Evolutionary conservation across 2,888 invertebrate genomes (phyloP).

Genomic region (Orthosia gothica): DNA sequence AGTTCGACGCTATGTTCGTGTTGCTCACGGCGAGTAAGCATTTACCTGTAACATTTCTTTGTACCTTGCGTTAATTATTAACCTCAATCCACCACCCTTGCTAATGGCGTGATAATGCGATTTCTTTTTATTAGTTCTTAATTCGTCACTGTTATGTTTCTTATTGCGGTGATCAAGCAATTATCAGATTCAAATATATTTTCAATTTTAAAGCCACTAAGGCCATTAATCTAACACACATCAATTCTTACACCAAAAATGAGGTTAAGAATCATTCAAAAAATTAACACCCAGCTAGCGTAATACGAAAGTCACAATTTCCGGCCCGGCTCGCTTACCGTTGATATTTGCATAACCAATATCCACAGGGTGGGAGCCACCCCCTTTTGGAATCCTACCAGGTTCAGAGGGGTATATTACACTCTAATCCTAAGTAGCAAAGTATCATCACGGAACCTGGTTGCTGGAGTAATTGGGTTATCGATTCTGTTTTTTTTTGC

Average conservation of each 20-base stretch:
- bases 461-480: background rate
- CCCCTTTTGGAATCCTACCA: conserved; percentile 40
- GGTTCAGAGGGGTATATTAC: conserved; percentile 38
- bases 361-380: conserved; percentile 56
- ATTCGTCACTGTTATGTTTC: too few relatives aligned
- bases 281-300: conserved; percentile 54
- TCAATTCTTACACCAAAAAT: conserved; percentile 16
- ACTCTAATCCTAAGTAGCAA: conserved; percentile 44
- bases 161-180: too few relatives aligned
- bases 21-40: too few relatives aligned
- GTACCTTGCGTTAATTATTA: too few relatives aligned
- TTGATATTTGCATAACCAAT: conserved; percentile 68
- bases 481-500: conserved; percentile 2
- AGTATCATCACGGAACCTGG: conserved; percentile 44
- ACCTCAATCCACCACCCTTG: too few relatives aligned
- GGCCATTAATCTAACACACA: conserved; percentile 1
- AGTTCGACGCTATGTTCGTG: too few relatives aligned
- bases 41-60: too few relatives aligned
- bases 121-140: background rate
- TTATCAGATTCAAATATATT: too few relatives aligned
- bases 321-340: conserved; percentile 51
- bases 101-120: too few relatives aligned
- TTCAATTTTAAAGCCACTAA: background rate
- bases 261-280: conserved; percentile 40
- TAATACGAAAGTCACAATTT: conserved; percentile 61